Conservation (phyloP, 2,797 vertebrate species). For the Alauda arvensis region DNA sequence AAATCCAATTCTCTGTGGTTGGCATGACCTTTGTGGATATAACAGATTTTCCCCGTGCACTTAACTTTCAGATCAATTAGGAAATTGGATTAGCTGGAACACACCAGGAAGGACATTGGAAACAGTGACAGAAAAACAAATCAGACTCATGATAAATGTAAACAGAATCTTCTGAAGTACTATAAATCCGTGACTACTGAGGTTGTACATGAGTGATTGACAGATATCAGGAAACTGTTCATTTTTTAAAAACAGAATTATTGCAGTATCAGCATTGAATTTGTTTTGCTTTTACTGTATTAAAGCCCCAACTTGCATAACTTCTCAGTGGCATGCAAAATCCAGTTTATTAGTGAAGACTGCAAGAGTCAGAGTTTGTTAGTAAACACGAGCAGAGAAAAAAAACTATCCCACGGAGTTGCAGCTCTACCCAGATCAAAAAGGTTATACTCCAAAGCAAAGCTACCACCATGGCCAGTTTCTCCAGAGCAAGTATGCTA, state of each 20-base stretch:
- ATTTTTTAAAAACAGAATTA: background rate
- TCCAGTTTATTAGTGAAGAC: background rate
- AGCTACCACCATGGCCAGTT: background rate
- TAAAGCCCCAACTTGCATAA: background rate
- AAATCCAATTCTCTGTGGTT: background rate
- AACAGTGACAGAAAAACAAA: background rate
- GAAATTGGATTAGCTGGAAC: constrained; percentile 9
- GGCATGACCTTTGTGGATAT: background rate
- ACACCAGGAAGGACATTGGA: background rate
- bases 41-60: background rate
- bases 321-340: background rate
- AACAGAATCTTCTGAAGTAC: background rate
- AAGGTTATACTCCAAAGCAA: background rate
- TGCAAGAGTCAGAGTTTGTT: background rate
- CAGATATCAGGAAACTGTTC: background rate
- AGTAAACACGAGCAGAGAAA: background rate
- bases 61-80: constrained; percentile 12
- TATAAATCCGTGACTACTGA: background rate
- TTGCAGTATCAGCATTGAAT: background rate
- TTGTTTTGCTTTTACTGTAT: background rate
- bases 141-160: background rate
- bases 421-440: background rate
- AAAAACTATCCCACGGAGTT: background rate
- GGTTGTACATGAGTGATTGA: background rate
- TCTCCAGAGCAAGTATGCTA: accelerated